phyloP scores from a whole-genome alignment of 1,140 invertebrate species.

The Leptinotarsa lineolata region DNA sequence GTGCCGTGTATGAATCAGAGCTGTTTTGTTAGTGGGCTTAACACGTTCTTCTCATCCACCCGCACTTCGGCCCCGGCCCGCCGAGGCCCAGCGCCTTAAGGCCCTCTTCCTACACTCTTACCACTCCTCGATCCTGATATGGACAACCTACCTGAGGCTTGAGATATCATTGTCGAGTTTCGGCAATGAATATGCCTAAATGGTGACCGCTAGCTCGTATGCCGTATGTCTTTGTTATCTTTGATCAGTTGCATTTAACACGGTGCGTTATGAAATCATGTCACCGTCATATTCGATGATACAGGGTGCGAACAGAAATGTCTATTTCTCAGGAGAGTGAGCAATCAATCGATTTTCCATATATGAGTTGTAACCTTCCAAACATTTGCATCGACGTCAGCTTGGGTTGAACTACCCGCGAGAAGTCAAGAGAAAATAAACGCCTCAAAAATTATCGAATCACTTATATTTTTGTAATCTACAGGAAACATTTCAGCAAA shows the following conservation, averaged over 20 bases:
- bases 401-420: no score
- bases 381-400: no score
- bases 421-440: no score
- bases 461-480: no score
- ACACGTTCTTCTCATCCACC: not conserved
- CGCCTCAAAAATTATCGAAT: no score
- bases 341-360: no score
- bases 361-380: no score
- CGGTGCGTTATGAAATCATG: no score
- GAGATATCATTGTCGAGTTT: conserved; percentile 8
- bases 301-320: no score
- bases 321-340: no score
- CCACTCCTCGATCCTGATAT: conserved; percentile 2
- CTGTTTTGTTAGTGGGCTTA: conserved; percentile 5
- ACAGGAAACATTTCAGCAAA: no score
- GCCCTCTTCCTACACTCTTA: not conserved
- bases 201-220: not conserved
- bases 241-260: not conserved
- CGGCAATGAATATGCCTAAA: not conserved
- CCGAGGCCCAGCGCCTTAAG: not conserved
- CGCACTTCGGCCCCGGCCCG: not conserved
- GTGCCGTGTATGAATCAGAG: conserved; percentile 2
- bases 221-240: not conserved
- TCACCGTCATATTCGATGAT: no score
- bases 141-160: not conserved